These are phyloP conservation scores for Pseudomyrmex pallidus DNA, from an alignment of 1,140 invertebrate genomes.

Conservation along the genomic window DNA sequence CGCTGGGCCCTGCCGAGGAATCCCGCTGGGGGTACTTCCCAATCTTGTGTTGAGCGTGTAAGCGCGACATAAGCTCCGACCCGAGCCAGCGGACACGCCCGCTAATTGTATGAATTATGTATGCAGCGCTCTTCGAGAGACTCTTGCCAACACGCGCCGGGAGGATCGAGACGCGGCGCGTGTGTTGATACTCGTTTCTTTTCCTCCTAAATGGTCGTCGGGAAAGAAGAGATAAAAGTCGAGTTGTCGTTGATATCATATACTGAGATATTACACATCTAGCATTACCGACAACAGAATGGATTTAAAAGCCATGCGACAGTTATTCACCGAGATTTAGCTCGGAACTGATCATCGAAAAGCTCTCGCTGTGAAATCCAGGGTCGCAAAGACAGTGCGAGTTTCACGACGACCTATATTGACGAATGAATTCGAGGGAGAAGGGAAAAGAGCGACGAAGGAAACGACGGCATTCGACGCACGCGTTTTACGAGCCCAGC, in stretches of 20 bases:
- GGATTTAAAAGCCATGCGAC: too few relatives aligned
- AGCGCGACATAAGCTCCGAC: slow-evolving; percentile 53
- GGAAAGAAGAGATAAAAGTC: background rate
- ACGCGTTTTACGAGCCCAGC: slow-evolving; percentile 76
- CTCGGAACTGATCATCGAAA: too few relatives aligned
- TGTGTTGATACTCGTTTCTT: slow-evolving; percentile 9
- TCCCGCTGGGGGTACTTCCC: slow-evolving; percentile 27
- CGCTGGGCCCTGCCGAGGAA: background rate
- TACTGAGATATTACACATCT: too few relatives aligned
- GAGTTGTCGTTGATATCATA: too few relatives aligned
- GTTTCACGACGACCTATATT: slow-evolving; percentile 50
- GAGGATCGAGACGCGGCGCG: slow-evolving; percentile 18
- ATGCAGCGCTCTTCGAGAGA: slow-evolving; percentile 61
- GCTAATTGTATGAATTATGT: slow-evolving; percentile 78
- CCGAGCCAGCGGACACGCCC: slow-evolving; percentile 64
- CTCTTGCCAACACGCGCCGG: slow-evolving; percentile 65
- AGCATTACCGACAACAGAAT: too few relatives aligned
- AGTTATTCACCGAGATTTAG: too few relatives aligned
- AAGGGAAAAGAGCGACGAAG: slow-evolving; percentile 53
- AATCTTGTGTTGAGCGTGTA: slow-evolving; percentile 45
- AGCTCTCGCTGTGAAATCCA: too few relatives aligned
- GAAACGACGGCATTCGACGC: slow-evolving; percentile 14
- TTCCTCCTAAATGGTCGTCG: slow-evolving; percentile 20
- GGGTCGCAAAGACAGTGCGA: slow-evolving; percentile 23
- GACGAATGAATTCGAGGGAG: slow-evolving; percentile 39